These are phyloP conservation scores for Onychomys arenicola DNA, from an alignment of 2,797 vertebrate genomes.

Conservation along the genomic window DNA sequence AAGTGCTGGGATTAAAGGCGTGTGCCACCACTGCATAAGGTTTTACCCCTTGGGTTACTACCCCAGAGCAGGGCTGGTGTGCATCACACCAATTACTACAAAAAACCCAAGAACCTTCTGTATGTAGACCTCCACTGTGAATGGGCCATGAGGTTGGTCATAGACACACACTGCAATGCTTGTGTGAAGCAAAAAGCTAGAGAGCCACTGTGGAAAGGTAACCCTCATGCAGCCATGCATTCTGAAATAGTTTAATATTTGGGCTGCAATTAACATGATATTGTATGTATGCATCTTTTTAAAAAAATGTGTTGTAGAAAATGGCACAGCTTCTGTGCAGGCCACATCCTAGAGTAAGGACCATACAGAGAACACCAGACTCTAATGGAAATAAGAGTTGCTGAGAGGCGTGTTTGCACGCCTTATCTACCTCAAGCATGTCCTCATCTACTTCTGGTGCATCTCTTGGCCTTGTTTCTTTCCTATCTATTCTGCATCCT, in stretches of 20 bases:
- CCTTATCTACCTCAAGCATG: too few species aligned
- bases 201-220: not conserved
- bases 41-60: too few species aligned
- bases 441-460: not conserved
- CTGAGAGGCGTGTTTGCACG: accelerated
- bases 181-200: accelerated
- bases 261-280: too few species aligned
- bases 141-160: not conserved
- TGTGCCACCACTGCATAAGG: too few species aligned
- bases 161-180: accelerated
- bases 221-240: too few species aligned
- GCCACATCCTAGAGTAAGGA: too few species aligned
- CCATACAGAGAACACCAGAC: not conserved
- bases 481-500: too few species aligned
- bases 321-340: too few species aligned
- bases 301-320: not conserved
- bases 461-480: not conserved
- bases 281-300: not conserved
- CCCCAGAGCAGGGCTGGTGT: accelerated
- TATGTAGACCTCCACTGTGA: not conserved
- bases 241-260: not conserved
- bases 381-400: accelerated
- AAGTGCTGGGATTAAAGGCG: too few species aligned
- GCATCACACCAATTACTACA: accelerated
- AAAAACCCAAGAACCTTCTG: accelerated